Percentiles rank a stretch among this genome's conserved stretches.
phyloP scores from a whole-genome alignment of 2,888 invertebrate genomes.

The Hirtodrosophila confusa region DNA sequence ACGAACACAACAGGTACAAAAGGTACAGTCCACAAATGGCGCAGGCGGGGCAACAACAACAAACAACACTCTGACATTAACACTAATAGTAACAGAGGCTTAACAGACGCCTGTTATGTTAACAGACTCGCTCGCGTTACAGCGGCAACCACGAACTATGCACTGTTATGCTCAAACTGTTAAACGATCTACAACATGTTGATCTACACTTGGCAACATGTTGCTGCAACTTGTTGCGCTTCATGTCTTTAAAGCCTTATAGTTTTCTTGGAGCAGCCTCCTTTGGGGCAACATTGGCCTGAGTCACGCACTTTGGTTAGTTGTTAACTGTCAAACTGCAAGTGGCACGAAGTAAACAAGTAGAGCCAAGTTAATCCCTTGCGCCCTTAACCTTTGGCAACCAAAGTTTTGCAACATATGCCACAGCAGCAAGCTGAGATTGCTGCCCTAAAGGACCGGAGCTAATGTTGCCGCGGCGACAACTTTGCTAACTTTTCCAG shows the following conservation, averaged over 20 bases:
- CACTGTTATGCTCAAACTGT: too few species aligned
- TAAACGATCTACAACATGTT: too few species aligned
- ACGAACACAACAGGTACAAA: slow-evolving; percentile 72
- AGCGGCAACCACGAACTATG: too few species aligned
- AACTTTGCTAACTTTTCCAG: slow-evolving; percentile 29
- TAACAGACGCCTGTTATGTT: slow-evolving; percentile 36
- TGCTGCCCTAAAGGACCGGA: slow-evolving; percentile 37
- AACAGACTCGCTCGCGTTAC: too few species aligned
- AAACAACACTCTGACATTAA: slow-evolving; percentile 2
- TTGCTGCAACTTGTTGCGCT: slow-evolving; percentile 25
- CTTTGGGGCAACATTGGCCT: too few species aligned
- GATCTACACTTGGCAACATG: slow-evolving; percentile 13
- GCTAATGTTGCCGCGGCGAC: slow-evolving; percentile 51
- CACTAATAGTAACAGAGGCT: slow-evolving; percentile 10
- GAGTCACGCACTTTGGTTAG: slow-evolving; percentile 24
- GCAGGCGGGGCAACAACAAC: slow-evolving; percentile 21
- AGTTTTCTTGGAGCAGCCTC: too few species aligned
- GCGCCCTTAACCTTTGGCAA: slow-evolving; percentile 47
- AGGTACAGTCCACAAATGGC: slow-evolving; percentile 70
- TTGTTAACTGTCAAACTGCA: slow-evolving; percentile 43
- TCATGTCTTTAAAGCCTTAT: neutral
- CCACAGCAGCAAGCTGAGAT: slow-evolving; percentile 38
- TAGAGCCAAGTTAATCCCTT: slow-evolving; percentile 32
- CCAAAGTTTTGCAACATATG: slow-evolving; percentile 43
- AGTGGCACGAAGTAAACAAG: slow-evolving; percentile 40